Evolutionary conservation across 2,888 invertebrate genomes (phyloP).

Genomic region (Hirudinaria manillensis): DNA sequence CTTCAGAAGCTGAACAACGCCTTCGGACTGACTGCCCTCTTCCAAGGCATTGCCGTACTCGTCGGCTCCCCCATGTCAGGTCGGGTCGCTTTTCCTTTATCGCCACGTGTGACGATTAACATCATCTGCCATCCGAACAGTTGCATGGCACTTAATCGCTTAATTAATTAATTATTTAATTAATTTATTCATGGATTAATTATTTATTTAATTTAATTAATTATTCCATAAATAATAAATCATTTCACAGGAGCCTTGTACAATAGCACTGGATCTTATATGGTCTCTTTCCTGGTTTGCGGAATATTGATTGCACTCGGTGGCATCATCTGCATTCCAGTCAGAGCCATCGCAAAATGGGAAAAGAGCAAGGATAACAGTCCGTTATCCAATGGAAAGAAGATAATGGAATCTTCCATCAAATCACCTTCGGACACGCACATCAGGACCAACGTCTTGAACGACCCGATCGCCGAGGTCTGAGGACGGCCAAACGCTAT

Average conservation of each 20-base stretch:
- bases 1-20: conserved; percentile 57
- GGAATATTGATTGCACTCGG: conserved; percentile 37
- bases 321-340: conserved; percentile 39
- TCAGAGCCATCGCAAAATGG: conserved; percentile 35
- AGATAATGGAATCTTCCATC: neutral
- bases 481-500: neutral
- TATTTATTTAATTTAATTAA: neutral
- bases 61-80: conserved; percentile 40
- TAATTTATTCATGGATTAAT: neutral
- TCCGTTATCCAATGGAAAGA: neutral
- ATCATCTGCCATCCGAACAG: neutral
- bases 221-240: neutral
- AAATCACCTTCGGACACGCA: neutral
- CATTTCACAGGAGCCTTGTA: conserved; percentile 36
- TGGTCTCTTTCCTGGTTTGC: conserved; percentile 37
- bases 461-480: neutral
- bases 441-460: neutral
- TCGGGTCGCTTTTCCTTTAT: conserved; percentile 14
- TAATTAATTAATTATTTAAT: neutral
- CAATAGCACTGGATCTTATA: conserved; percentile 38
- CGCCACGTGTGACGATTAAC: neutral
- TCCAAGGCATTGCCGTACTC: conserved; percentile 44
- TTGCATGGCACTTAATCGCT: neutral
- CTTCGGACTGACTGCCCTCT: conserved; percentile 57
- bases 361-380: conserved; percentile 26